Base-by-base conservation (phyloP, 2,888 invertebrate species). In the Tortrix viridana region DNA sequence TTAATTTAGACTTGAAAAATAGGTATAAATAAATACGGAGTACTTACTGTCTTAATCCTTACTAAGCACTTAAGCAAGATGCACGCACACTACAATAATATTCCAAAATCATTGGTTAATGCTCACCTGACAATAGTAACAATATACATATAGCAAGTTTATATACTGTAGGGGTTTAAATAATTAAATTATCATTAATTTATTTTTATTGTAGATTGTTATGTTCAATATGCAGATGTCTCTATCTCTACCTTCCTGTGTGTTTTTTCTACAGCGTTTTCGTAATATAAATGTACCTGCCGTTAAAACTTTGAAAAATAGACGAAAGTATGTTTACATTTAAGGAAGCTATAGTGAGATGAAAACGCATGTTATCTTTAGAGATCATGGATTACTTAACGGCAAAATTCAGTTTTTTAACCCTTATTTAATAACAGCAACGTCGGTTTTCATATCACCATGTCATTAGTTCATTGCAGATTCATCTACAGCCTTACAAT, bases 401-500 rank as follows among this genome's bases (percentile, higher is more conserved):
- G 18, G 6, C 44, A 41, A 9, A n/a, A 12, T 26, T 44, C 9
- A 52, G 32, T 26, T 59, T 26, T 59, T 44, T n/a, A 44, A 44
- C 50, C 50, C 32, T 32, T n/a, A 26, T 59, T 18, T 44, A 52
- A n/a, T 41, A 23, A 49, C 41, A 32, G 12, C 32, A 32, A 12
- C 32, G 32, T 12, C 32, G 1, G 32, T 54, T 60, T 49, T n/a
- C 18, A 5, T 50, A 18, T 18, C 56, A 49, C 38, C 19, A 50
- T 56, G 49, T 23, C 44, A 61, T 55, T 50, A 56, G 37, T 56
- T 62, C 41, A 38, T 38, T 56, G 23, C 50, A 62, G 61, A 62
- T 62, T 62, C 56, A 56, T 56, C 50, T 38, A 50, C 55, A 55
- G 49, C 50, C 61, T 56, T 56, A 56, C 22, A 62, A 9, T 58